Percentiles rank a stretch among this genome's conserved stretches.
Evolutionary conservation across 1,140 invertebrate genomes (phyloP).

Genomic region (Pogonomyrmex californicus): DNA sequence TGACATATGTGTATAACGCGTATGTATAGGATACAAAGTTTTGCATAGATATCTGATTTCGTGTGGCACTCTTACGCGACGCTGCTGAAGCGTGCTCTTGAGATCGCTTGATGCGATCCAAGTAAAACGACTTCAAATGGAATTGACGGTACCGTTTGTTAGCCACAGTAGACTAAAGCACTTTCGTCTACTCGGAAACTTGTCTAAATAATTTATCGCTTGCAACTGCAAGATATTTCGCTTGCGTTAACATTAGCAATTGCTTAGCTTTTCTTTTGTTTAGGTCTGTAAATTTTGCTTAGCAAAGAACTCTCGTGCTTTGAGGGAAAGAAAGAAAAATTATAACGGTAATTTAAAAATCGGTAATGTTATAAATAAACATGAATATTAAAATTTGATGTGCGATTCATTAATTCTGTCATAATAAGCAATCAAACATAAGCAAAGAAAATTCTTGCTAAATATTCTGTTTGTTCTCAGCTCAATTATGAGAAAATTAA

Average conservation of each 20-base stretch:
- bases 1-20: slow-evolving; percentile 2
- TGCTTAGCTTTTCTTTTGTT: not conserved
- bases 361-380: not conserved
- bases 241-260: not conserved
- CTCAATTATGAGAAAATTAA: slow-evolving; percentile 24
- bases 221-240: slow-evolving; percentile 13
- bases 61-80: slow-evolving; percentile 79
- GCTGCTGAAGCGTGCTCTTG: slow-evolving; percentile 72
- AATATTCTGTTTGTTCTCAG: not conserved
- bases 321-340: not conserved
- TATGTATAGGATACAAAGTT: slow-evolving; percentile 32
- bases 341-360: not conserved
- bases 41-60: slow-evolving; percentile 73
- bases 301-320: not conserved
- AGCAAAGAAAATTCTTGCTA: not conserved
- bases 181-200: slow-evolving; percentile 22
- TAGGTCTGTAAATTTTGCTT: not conserved
- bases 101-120: slow-evolving; percentile 62
- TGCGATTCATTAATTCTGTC: not conserved
- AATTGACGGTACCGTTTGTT: slow-evolving; percentile 53
- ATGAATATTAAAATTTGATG: not conserved
- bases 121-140: slow-evolving; percentile 61
- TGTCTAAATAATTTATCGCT: slow-evolving; percentile 34
- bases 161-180: slow-evolving; percentile 1
- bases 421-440: not conserved